Evolutionary conservation across 2,888 invertebrate species (phyloP).

Genomic region (Lycaena phlaeas): DNA sequence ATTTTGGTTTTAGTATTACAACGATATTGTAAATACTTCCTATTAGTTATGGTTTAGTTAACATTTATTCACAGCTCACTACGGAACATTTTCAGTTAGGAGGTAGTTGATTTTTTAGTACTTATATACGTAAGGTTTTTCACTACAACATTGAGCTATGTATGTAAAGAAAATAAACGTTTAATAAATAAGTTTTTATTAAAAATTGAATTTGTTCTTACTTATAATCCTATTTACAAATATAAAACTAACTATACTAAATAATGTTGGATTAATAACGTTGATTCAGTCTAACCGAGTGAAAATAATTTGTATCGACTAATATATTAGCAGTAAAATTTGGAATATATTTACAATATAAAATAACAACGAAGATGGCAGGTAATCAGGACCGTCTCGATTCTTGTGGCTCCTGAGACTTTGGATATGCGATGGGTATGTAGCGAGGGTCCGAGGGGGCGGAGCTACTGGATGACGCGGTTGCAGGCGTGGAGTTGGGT

Average conservation of each 20-base stretch:
- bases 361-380: background rate
- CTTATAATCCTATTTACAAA: conserved; percentile 54
- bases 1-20: background rate
- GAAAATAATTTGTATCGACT: background rate
- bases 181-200: conserved; percentile 64
- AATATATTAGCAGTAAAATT: background rate
- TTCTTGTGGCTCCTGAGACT: conserved; percentile 19
- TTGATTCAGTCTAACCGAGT: conserved; percentile 6
- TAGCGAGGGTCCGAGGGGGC: conserved; percentile 33
- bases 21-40: background rate
- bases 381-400: background rate
- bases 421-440: conserved; percentile 39
- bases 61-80: background rate
- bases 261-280: background rate
- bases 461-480: background rate
- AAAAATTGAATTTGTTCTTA: conserved; percentile 45
- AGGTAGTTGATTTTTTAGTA: background rate
- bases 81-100: background rate
- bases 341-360: conserved; percentile 1
- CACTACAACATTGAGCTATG: background rate
- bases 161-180: conserved; percentile 19
- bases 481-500: conserved; percentile 32
- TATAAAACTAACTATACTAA: conserved; percentile 1
- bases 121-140: background rate
- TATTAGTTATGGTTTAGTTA: background rate